These are phyloP conservation scores for Hypanus sabinus DNA, from an alignment of 2,113 vertebrate genomes.

Conservation along the genomic window DNA sequence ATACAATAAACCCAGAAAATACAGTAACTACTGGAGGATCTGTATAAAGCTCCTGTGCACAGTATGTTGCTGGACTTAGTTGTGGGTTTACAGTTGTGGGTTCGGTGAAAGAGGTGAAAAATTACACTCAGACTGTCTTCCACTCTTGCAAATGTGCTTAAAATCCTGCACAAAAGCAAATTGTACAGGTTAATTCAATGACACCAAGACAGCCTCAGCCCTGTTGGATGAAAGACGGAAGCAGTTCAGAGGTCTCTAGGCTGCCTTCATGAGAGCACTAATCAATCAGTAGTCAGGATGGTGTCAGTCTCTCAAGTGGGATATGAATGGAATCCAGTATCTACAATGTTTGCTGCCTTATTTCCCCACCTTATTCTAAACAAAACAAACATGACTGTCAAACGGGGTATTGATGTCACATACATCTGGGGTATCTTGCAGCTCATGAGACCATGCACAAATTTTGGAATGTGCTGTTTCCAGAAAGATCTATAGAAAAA, in stretches of 20 bases:
- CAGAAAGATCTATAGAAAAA: too few species aligned
- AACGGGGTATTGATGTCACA: slow-evolving; percentile 70
- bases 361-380: slow-evolving; percentile 76
- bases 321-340: slow-evolving; percentile 82
- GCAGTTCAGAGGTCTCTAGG: slow-evolving; percentile 78
- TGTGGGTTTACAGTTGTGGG: neutral
- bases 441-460: too few species aligned
- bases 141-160: slow-evolving; percentile 21
- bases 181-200: slow-evolving; percentile 77
- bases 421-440: slow-evolving; percentile 62
- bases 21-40: neutral
- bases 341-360: slow-evolving; percentile 82
- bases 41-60: neutral
- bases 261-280: slow-evolving; percentile 79
- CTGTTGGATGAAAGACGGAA: slow-evolving; percentile 81
- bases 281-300: slow-evolving; percentile 98
- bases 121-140: neutral
- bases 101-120: neutral
- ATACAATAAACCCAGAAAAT: neutral
- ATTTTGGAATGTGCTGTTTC: too few species aligned
- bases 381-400: slow-evolving; percentile 64
- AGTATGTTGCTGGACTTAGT: neutral
- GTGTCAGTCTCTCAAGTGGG: slow-evolving; percentile 75
- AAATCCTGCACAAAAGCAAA: slow-evolving; percentile 34
- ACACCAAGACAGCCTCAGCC: slow-evolving; percentile 79